Base-by-base conservation (phyloP, 2,113 vertebrate genomes). In the Piaya cayana region DNA sequence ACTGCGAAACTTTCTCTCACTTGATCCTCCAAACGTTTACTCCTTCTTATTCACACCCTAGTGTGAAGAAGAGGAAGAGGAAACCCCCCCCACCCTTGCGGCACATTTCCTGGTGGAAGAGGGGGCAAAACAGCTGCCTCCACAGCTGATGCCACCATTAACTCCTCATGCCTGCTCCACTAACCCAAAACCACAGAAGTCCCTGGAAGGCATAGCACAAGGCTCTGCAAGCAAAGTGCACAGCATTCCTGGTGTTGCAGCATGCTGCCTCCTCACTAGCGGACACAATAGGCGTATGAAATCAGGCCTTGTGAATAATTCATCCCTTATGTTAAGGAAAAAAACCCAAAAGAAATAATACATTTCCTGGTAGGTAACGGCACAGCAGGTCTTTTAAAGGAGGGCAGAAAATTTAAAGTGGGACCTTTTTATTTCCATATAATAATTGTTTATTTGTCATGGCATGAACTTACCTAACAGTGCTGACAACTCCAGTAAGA, bases 71-170 rank as follows among this genome's bases (percentile, higher is more conserved):
- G 39, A 39, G 39, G 39, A 39, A 39, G 39, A 39, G 39, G 39
- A 39, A 39, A 39, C 39, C 39, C 39, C 39, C 39, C 39, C 39
- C 39, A 83, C 69, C n/a, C 53, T 55, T 60, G 26, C 47, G 87
- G 81, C 76, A 88, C 19, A 64, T 96, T 97, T 97, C 76, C 85
- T 96, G 81, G 69, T 87, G 90, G 56, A 52, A 80, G 68, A 64
- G 65, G 97, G 94, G 80, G 70, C 87, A 92, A 80, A 98, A 96
- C 90, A 97, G 95, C 95, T 97, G 96, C 93, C 77, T 97, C 92
- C 95, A 85, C 95, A 97, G 93, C 90, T 98, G 96, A 97, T 97
- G 84, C 95, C 95, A 93, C 94, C 87, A 82, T 93, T 92, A 95
- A 82, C 50, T 93, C 90, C 77, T 29, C 6, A 12, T n/a, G 32